Evolutionary conservation across 2,113 vertebrate species (phyloP).

Genomic region (Carlito syrichta): DNA sequence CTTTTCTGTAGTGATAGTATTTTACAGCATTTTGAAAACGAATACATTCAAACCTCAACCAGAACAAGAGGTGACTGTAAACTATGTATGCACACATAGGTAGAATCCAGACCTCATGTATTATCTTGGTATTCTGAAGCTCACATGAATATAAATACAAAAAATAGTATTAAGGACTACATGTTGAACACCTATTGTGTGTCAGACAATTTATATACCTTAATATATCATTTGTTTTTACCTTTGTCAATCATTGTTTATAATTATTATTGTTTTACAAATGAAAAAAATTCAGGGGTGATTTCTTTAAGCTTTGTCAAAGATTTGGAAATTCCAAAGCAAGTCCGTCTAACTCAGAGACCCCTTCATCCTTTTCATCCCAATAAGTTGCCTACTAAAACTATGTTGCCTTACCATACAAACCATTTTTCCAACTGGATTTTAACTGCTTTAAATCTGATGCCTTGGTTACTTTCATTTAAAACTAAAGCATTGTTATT

Average conservation of each 20-base stretch:
- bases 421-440: background rate
- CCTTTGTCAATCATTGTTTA: background rate
- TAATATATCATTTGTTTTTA: background rate
- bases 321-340: background rate
- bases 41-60: background rate
- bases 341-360: background rate
- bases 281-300: background rate
- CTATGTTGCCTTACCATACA: background rate
- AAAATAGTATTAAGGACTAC: background rate
- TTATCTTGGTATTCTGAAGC: background rate
- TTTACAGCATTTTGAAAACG: background rate
- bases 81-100: background rate
- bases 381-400: background rate
- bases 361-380: background rate
- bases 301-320: background rate
- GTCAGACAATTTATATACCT: background rate
- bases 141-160: background rate
- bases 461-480: background rate
- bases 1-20: background rate
- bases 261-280: background rate
- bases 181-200: background rate
- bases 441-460: background rate
- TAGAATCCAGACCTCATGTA: background rate
- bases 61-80: background rate
- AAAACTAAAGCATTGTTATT: background rate